These are phyloP conservation scores for Nyctibius grandis DNA, from an alignment of 2,797 vertebrate species.

Conservation along the genomic window DNA sequence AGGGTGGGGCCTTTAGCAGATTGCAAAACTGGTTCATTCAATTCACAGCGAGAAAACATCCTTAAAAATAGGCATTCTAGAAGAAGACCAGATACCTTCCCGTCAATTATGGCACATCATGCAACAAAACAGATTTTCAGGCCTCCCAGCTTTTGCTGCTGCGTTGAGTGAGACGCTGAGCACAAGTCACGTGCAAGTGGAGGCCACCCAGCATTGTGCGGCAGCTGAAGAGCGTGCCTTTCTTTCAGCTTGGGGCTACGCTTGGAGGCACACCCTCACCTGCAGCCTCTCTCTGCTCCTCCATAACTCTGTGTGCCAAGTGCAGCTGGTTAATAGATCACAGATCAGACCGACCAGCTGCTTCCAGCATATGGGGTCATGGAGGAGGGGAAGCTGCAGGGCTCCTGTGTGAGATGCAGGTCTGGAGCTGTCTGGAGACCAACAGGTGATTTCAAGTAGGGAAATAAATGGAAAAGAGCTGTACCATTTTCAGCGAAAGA, in stretches of 20 bases:
- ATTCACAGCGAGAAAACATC: neutral
- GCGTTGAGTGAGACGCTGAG: rapidly evolving
- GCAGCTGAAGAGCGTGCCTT: neutral
- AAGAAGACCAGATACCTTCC: neutral
- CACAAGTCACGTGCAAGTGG: neutral
- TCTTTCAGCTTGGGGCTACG: neutral
- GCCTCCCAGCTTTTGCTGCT: neutral
- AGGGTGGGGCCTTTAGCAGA: slow-evolving; percentile 37
- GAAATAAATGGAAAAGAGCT: neutral
- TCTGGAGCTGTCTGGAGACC: neutral
- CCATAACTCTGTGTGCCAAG: neutral
- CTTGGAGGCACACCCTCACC: slow-evolving; percentile 22
- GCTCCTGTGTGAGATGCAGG: neutral
- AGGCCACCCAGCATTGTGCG: neutral
- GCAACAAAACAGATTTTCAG: neutral
- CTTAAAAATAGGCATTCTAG: neutral
- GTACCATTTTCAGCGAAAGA: neutral
- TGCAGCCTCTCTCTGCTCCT: neutral
- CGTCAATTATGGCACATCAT: neutral
- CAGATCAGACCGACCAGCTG: neutral
- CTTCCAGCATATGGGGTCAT: neutral
- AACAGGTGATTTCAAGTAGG: neutral
- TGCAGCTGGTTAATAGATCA: neutral
- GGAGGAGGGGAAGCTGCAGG: neutral
- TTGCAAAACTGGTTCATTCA: slow-evolving; percentile 61